Evolutionary conservation across 2,888 invertebrate genomes (phyloP), one percentile per base, ranked within the genome.

Genomic region (Brassicogethes aeneus): DNA sequence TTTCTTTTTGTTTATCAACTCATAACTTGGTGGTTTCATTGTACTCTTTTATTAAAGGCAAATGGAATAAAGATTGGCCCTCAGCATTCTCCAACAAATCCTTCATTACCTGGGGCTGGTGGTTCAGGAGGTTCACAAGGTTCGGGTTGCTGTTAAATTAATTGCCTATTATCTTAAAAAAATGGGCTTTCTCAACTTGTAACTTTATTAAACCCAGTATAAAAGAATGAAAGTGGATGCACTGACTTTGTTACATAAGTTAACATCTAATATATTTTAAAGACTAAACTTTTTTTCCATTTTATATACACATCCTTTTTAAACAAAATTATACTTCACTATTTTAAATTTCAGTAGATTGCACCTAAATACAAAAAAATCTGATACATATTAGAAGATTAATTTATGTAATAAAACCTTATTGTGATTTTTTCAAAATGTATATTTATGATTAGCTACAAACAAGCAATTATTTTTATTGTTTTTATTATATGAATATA

Each of bases 31-130:
- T 36, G 15, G 8, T 36, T 5, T 36, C 15, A 36, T 10, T 34
- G 8, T 34, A 12, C 12, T n/a, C 8, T n/a, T n/a, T n/a, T 8
- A 34, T 8, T 73, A 14, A 67, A 97, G 96, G 97, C 97, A 52
- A 99, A 99, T 70, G 97, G 99, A 59, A 99, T 99, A 69, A 99
- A 99, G 79, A 93, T 99, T 61, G 99, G 97, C 40, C 96, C 97
- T 47, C 96, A 97, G 71, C 95, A 97, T 74, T 92, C 95, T 47
- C 91, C 92, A 41, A 88, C 86, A 60, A 88, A 82, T 68, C 83
- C 87, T 17, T 80, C 81, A 59, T 70, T 85, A 66, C 79, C 85
- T 36, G 85, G 82, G 13, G 80, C 89, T 45, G 87, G 88, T 52
- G 84, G 83, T 46, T 84, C 85, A 49, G 86, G 87, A 45, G 81